Evolutionary conservation across 2,888 invertebrate genomes (phyloP).

Genomic region (Oxyteleia sp.): DNA sequence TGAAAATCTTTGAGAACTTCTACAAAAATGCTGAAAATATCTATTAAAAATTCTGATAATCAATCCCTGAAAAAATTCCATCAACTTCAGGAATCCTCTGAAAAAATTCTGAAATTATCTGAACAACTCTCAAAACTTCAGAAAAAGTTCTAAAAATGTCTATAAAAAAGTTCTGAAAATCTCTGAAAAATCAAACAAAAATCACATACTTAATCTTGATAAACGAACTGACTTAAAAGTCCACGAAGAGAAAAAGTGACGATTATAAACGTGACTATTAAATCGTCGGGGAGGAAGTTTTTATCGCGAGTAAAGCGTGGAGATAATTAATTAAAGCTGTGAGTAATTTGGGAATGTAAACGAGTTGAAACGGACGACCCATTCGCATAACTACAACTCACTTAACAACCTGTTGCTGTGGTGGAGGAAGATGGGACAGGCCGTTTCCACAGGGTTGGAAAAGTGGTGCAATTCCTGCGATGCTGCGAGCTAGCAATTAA

Average conservation of each 20-base stretch:
- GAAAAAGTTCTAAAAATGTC: no score
- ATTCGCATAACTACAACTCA: conserved; percentile 67
- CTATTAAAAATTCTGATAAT: no score
- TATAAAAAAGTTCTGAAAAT: no score
- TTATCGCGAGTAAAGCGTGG: conserved; percentile 70
- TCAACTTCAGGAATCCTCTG: no score
- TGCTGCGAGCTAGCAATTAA: conserved; percentile 87
- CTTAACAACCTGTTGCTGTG: conserved; percentile 84
- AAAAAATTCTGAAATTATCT: no score
- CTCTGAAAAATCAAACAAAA: no score
- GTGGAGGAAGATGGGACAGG: conserved; percentile 73
- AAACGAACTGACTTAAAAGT: not conserved
- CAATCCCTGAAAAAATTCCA: no score
- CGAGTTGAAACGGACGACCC: conserved; percentile 81
- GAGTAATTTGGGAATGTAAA: conserved; percentile 82
- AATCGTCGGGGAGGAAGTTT: conserved; percentile 39
- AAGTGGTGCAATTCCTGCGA: conserved; percentile 78
- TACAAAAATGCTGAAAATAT: no score
- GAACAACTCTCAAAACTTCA: no score
- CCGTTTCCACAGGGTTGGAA: conserved; percentile 75
- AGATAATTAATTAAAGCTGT: conserved; percentile 84
- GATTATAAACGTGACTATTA: conserved; percentile 33
- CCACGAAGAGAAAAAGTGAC: conserved; percentile 7
- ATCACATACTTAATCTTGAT: no score
- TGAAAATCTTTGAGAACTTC: no score